Evolutionary conservation across 30 jellyfish, hydroid and myxozoan species (phyloP), one percentile per base, ranked within the genome.

Genomic region (Aurelia sp.): DNA sequence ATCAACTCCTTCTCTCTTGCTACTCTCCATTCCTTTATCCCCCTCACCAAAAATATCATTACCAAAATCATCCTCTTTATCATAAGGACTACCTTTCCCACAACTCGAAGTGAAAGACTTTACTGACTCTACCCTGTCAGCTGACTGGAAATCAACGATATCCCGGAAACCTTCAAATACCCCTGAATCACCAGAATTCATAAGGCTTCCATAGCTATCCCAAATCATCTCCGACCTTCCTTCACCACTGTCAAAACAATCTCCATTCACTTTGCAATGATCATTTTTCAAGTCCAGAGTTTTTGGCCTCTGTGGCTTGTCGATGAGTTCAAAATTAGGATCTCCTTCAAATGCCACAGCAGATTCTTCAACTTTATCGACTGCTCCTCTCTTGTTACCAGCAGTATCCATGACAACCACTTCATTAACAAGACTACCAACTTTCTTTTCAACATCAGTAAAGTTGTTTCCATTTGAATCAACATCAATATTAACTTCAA

Each of bases 171-270:
- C 1, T 19, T 22, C 87, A 60, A 76, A 76, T 0, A 76, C 87
- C 1, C 87, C 87, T 12, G 87, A 76, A 62, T 76, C 87, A 9
- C 63, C 87, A n/a, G 87, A 58, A 3, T 31, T 74, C 73, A 76
- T 51, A 6, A 76, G 44, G n/a, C 44, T 27, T 3, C 17, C 52
- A 50, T 13, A 27, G 0, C n/a, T 55, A 11, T 17, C 62, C n/a
- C 31, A 37, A 21, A 41, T 22, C 23, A 41, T 27, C 47, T 50
- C 68, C 11, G 68, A 15, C 15, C 5, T 21, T 37, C 22, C 13
- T 50, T 44, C 82, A 15, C 6, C 41, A 11, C 11, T 4, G 19
- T 21, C 61, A 37, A 17, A 13, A 18, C 48, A 21, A 1, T 30
- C 68, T 12, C 57, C 80, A 23, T 13, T 35, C 47, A 51, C 35